phyloP scores from a whole-genome alignment of 2,888 invertebrate species.

The Drosophila kuntzei region DNA sequence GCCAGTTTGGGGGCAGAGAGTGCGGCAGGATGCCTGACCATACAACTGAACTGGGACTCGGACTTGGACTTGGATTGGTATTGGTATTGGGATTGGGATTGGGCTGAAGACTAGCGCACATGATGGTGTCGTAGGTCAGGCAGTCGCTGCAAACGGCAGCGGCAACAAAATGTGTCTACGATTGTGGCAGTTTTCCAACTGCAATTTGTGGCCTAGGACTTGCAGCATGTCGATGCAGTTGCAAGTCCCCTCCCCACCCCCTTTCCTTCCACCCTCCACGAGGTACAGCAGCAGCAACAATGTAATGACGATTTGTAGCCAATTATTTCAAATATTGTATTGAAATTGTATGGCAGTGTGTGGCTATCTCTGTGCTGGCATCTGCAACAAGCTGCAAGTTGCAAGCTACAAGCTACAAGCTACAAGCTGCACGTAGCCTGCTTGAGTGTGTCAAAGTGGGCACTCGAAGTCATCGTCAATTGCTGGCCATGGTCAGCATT shows the following conservation, averaged over 20 bases:
- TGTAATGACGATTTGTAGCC: constrained; percentile 84
- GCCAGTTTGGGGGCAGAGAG: constrained; percentile 15
- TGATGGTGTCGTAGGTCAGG: constrained; percentile 79
- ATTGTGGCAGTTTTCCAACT: constrained; percentile 73
- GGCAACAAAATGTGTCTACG: constrained; percentile 59
- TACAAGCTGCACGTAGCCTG: constrained; percentile 45
- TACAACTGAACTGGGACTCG: constrained; percentile 19
- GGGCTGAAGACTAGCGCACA: constrained; percentile 54
- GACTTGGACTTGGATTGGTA: constrained; percentile 4
- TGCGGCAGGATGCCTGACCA: not conserved
- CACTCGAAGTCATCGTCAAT: constrained; percentile 51
- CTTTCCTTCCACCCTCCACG: not conserved
- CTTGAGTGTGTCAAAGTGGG: constrained; percentile 63
- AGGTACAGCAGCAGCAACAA: constrained; percentile 43
- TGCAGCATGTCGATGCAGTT: constrained; percentile 34
- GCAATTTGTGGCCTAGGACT: constrained; percentile 79
- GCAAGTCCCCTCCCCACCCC: not conserved
- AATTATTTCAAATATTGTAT: constrained; percentile 83
- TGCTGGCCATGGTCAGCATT: constrained; percentile 55
- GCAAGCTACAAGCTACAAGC: constrained; percentile 6
- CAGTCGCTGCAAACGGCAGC: constrained; percentile 37
- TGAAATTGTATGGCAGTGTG: constrained; percentile 79
- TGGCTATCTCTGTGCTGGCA: constrained; percentile 72
- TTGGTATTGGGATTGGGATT: constrained; percentile 15
- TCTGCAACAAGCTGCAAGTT: constrained; percentile 42